A percentile compares a stretch with the other conserved stretches of the same genome.
Conservation (phyloP, 2,113 vertebrate genomes). For the Amazona vittata region DNA sequence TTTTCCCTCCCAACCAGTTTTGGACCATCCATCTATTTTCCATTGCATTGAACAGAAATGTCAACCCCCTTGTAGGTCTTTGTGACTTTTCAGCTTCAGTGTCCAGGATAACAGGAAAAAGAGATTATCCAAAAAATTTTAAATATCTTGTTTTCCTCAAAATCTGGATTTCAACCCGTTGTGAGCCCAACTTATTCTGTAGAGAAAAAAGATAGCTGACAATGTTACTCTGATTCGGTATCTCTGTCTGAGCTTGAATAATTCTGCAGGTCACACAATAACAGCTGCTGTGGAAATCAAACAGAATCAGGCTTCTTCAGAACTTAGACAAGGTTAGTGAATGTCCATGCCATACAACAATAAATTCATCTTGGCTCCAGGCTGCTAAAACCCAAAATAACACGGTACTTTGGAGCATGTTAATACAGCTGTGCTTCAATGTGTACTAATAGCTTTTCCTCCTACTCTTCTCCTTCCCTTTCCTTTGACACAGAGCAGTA, state of each 20-base stretch:
- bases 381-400: not conserved
- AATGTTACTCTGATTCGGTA: not conserved
- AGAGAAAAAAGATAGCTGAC: not conserved
- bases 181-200: not conserved
- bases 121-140: not conserved
- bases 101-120: not conserved
- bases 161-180: not conserved
- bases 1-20: not conserved
- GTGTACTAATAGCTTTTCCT: conserved; percentile 12
- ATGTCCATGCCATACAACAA: not conserved
- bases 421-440: not conserved
- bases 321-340: not conserved
- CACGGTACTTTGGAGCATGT: not conserved
- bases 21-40: not conserved
- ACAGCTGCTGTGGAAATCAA: conserved; percentile 5
- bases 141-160: not conserved
- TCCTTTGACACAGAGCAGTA: not conserved
- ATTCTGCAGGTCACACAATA: not conserved
- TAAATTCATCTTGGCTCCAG: not conserved
- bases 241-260: not conserved
- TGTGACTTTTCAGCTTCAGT: not conserved
- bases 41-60: not conserved
- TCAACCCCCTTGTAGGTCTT: not conserved
- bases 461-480: conserved; percentile 6
- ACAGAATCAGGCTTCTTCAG: not conserved